Evolutionary conservation across 2,888 invertebrate species (phyloP), one percentile per base, ranked within the genome.

Genomic region (Apantesis nais): DNA sequence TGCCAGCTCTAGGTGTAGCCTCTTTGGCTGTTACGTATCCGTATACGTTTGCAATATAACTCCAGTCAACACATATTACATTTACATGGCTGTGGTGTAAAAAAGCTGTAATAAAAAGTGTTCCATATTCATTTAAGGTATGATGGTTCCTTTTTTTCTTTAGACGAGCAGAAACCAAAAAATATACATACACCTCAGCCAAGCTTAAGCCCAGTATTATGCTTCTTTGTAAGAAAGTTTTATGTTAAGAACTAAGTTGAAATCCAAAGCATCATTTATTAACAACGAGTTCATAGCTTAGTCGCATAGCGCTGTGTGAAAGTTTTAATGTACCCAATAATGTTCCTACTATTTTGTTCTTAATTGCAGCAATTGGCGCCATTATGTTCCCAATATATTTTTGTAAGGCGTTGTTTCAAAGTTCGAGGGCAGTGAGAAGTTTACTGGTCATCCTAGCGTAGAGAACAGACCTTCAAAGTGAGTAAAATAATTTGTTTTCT

Each of bases 31-130:
- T 48, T 48, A 19, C 22, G 16, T 48, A 48, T 16, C 16, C 5
- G 0, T 19, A 0, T 48, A 19, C 16, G 0, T 31, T 31, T 16
- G 60, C 60, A 31, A 60, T 22, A 2, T 14, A 5, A 60, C 60
- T 29, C 60, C 60, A 60, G 29, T 60, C 60, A 60, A 60, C 60
- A 31, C 60, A 29, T 60, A 60, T 60, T 29, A 60, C 60, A 16
- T 60, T 60, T 60, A 60, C 29, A 22, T 60, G 7, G 14, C 16
- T 16, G 5, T 14, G 12, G 12, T 16, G 16, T 4, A 60, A 11
- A 31, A 60, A 60, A 60, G 60, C 60, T 60, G 60, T 29, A 60
- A 60, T 14, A 31, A 16, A 44, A 48, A 48, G 37, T 37, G 3
- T 8, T 37, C 8, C 37, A 37, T 37, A 8, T 37, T 37, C 8